These are phyloP conservation scores for Danio albolineatus DNA, from an alignment of 2,797 vertebrate species.

Conservation along the genomic window DNA sequence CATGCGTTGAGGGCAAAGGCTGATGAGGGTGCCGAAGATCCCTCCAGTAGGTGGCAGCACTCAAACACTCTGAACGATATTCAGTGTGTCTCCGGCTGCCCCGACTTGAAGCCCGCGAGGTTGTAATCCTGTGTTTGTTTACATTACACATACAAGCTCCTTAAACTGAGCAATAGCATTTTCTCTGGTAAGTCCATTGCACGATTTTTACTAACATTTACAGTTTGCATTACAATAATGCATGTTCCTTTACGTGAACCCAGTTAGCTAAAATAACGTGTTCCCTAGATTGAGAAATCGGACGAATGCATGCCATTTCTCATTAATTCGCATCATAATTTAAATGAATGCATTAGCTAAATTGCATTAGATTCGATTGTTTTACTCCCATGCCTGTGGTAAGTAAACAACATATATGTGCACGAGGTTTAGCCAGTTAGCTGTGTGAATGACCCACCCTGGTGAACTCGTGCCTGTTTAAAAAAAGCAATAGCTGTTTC, in stretches of 20 bases:
- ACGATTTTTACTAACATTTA: not conserved
- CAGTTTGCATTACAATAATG: not conserved
- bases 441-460: slow-evolving; percentile 1
- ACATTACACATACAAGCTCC: not conserved
- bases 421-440: slow-evolving; percentile 19
- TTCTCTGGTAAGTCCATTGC: not conserved
- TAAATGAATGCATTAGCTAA: not conserved
- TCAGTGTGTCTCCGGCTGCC: not conserved
- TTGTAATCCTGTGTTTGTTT: not conserved
- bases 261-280: not conserved
- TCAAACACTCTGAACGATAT: not conserved
- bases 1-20: not conserved
- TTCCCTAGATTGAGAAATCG: not conserved
- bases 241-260: not conserved
- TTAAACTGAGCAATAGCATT: not conserved
- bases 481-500: not conserved
- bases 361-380: not conserved
- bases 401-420: not conserved
- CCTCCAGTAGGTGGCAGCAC: slow-evolving; percentile 23
- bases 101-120: too few relatives aligned
- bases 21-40: not conserved
- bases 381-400: not conserved
- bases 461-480: not conserved
- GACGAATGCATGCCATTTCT: not conserved
- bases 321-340: not conserved